Conservation (phyloP, 2,113 vertebrate genomes). For the Spizaetus ornatus region DNA sequence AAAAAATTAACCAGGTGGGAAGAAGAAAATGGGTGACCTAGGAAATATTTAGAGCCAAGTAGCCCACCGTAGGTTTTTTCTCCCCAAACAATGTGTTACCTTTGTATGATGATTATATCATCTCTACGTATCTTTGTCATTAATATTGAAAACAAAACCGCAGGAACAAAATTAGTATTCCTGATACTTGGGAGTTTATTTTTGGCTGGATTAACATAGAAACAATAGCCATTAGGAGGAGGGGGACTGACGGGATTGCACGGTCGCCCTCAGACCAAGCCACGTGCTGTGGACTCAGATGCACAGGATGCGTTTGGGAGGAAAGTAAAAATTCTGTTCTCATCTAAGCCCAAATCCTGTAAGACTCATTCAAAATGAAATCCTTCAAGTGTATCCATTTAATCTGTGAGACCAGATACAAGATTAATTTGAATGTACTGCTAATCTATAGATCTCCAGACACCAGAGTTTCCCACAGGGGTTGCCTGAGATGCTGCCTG, state of each 20-base stretch:
- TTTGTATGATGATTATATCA: neutral
- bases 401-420: conserved; percentile 51
- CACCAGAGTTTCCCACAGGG: neutral
- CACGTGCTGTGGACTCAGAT: neutral
- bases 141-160: neutral
- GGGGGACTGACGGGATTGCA: neutral
- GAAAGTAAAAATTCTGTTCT: conserved; percentile 45
- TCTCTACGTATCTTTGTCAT: neutral
- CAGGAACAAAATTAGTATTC: neutral
- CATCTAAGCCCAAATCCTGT: conserved; percentile 49
- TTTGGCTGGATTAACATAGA: neutral
- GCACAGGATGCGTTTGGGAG: neutral
- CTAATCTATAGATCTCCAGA: conserved; percentile 52
- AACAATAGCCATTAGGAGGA: neutral
- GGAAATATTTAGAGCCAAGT: neutral
- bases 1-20: neutral
- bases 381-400: conserved; percentile 56
- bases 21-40: neutral
- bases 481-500: neutral
- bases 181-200: neutral
- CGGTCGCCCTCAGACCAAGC: rapidly evolving
- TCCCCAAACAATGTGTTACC: neutral
- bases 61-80: neutral
- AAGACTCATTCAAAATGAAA: conserved; percentile 45
- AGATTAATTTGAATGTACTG: conserved; percentile 56